Evolutionary conservation across 2,797 vertebrate genomes (phyloP), one percentile per base, ranked within the genome.

Genomic region (Choloepus didactylus): DNA sequence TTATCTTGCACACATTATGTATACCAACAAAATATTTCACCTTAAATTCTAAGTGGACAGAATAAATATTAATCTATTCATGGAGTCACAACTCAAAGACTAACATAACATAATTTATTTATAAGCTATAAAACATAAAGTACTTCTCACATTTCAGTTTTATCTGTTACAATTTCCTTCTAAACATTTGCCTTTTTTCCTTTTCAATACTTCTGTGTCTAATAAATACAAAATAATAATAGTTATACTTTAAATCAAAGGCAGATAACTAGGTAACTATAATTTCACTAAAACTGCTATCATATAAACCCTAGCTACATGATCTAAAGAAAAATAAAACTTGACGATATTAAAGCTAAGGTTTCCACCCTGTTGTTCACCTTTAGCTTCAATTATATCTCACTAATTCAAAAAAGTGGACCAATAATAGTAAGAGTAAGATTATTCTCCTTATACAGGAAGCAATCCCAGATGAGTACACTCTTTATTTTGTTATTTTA

Each of bases 31-130:
- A 66, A 49, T 92, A 95, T 92, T 88, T 97, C 90, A 60, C 82
- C 84, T 94, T 96, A 95, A 85, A 51, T 64, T 89, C 44, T 89
- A 18, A 96, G 16, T 35, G 64, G 56, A 60, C 2, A 87, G 38
- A 91, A 94, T 18, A 96, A 91, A 77, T 51, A 85, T 93, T 62
- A 92, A 64, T 44, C 0, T 92, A 82, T 2, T 92, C 89, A 89
- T 64, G 75, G 62, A 62, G 5, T 3, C 70, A 96, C 81, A 69
- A 93, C 60, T 83, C 83, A 93, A 66, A 56, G n/a, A 62, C 5
- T 62, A 72, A 60, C 87, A 62, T 23, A 94, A 12, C 3, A 27
- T 91, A 27, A 11, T 59, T 41, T 6, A 38, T 91, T 94, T 93
- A 91, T 46, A 86, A 92, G 41, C 44, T 95, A 31, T 82, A 66